Evolutionary conservation across 2,113 vertebrate species (phyloP).

Genomic region (Glaucidium brasilianum): DNA sequence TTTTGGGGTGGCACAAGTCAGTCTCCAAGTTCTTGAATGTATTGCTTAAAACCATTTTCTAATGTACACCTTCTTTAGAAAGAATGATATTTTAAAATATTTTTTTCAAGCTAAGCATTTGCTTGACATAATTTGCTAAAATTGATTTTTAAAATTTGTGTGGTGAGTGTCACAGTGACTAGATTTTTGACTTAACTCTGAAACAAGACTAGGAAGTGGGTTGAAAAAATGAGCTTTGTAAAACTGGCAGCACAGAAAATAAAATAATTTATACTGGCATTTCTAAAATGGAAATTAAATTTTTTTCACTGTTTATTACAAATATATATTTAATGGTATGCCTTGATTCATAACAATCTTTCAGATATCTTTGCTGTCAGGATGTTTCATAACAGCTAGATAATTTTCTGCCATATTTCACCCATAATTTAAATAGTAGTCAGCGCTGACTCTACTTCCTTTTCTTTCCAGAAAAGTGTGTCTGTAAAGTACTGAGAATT

Average conservation of each 20-base stretch:
- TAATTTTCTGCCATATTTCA: background rate
- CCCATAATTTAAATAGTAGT: background rate
- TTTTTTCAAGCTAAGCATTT: conserved; percentile 42
- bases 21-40: background rate
- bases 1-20: background rate
- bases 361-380: background rate
- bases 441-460: background rate
- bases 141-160: background rate
- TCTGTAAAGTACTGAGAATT: background rate
- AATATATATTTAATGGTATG: background rate
- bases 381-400: background rate
- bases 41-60: background rate
- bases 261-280: background rate
- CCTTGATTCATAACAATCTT: background rate
- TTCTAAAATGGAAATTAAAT: background rate
- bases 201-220: background rate
- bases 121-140: background rate
- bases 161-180: background rate
- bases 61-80: background rate
- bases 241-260: background rate
- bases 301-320: background rate
- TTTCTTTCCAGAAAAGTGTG: background rate
- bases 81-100: background rate
- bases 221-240: background rate
- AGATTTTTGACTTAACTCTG: conserved; percentile 10